Evolutionary conservation across 2,797 vertebrate genomes (phyloP).

Genomic region (Clarias platycephalus): DNA sequence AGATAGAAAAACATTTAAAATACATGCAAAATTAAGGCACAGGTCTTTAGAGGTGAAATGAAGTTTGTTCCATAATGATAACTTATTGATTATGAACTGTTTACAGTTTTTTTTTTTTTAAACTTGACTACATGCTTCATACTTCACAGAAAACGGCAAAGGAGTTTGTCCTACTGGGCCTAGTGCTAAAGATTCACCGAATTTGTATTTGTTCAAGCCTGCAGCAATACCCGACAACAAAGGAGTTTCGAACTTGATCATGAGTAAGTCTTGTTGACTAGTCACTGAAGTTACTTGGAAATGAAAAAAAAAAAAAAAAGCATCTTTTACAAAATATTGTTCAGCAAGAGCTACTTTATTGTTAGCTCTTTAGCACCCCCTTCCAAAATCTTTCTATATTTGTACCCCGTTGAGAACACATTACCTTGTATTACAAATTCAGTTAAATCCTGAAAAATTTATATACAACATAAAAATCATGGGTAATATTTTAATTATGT

Average conservation of each 20-base stretch:
- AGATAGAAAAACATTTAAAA: too few relatives aligned
- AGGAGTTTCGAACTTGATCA: constrained; percentile 22
- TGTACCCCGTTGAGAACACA: constrained; percentile 26
- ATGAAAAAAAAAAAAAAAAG: too few relatives aligned
- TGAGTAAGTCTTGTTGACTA: too few relatives aligned
- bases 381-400: constrained; percentile 29
- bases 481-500: not conserved
- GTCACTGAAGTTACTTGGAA: too few relatives aligned
- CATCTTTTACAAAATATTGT: too few relatives aligned
- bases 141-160: not conserved
- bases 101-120: too few relatives aligned
- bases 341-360: too few relatives aligned
- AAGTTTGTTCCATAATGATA: constrained; percentile 27
- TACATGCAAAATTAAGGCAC: too few relatives aligned
- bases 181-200: too few relatives aligned
- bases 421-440: constrained; percentile 4
- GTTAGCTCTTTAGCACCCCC: constrained; percentile 27
- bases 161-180: not conserved
- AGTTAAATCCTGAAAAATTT: not conserved
- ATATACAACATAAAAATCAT: not conserved
- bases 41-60: not conserved
- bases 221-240: not conserved
- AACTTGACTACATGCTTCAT: not conserved
- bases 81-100: not conserved
- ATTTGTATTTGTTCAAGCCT: too few relatives aligned